A percentile compares a stretch with the other conserved stretches of the same genome.
These are phyloP conservation scores for Mormyrus lacerda DNA, from an alignment of 2,113 vertebrate species.

Conservation along the genomic window DNA sequence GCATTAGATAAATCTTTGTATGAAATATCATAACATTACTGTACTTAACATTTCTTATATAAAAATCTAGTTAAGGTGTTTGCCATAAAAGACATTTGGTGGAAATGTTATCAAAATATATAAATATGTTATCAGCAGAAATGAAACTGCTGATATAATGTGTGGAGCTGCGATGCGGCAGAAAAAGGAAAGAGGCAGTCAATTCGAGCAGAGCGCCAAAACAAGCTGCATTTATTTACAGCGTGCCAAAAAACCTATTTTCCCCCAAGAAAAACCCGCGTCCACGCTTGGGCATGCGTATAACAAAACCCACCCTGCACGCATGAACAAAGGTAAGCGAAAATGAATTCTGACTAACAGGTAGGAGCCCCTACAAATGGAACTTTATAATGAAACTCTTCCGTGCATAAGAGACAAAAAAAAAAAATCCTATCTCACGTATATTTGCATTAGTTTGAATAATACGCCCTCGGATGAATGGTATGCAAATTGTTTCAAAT, in stretches of 20 bases:
- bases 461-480: not conserved
- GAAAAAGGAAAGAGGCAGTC: no score
- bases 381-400: not conserved
- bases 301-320: no score
- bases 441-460: not conserved
- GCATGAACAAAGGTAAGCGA: no score
- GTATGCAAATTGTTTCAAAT: not conserved
- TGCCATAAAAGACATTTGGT: not conserved
- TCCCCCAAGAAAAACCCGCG: no score
- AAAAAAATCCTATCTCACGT: not conserved
- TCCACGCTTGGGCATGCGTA: no score
- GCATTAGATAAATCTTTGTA: not conserved
- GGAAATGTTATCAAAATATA: not conserved
- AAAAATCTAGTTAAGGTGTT: not conserved
- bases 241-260: no score
- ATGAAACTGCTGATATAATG: no score
- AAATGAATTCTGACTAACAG: no score
- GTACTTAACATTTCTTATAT: not conserved
- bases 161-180: no score
- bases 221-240: no score
- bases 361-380: no score
- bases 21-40: not conserved
- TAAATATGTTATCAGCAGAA: not conserved
- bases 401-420: not conserved
- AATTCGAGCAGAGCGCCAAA: no score